Base-by-base conservation (phyloP, 2,113 vertebrate species). In the Pogonocichla stellata region DNA sequence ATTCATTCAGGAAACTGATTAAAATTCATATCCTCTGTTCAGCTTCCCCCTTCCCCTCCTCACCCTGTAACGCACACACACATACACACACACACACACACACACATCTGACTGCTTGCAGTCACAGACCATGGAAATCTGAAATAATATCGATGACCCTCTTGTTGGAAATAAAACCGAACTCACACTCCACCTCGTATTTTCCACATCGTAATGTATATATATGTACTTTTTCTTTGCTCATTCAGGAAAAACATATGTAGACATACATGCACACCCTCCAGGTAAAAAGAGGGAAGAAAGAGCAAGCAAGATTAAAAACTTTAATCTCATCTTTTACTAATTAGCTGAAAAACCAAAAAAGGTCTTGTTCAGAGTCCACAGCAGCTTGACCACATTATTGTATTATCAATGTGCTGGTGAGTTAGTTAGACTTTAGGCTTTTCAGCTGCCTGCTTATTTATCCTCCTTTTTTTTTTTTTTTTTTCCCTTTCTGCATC, bases 281-380 rank as follows among this genome's bases (percentile, higher is more conserved):
- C 29, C 56, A 95, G 94, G 73, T 94, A 91, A 86, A 92, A 90
- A 43, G 73, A 74, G 75, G 73, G 60, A 70, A 67, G n/a, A 88
- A 50, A 57, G 54, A 86, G 38, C 74, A 82, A 91, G 38, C 7
- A 25, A 96, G 92, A 97, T 95, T 94, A 93, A 98, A 96, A 64
- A 88, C 84, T 62, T 96, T 95, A 93, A 96, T 97, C 86, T 97
- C 86, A 86, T 80, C 84, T 87, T 80, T 97, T 93, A 78, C 92
- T 96, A 96, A 98, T 98, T 97, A 96, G 94, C 84, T 92, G 88
- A 95, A 93, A 69, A 93, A 94, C 75, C 91, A 93, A 94, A 51
- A 51, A 29, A 85, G 60, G n/a, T 81, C 81, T 93, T 89, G 54
- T 96, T 92, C 48, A 10, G 80, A 57, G 61, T 89, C 91, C 88